Evolutionary conservation across 2,113 vertebrate species (phyloP), one percentile per base, ranked within the genome.

Genomic region (Callorhinus ursinus): DNA sequence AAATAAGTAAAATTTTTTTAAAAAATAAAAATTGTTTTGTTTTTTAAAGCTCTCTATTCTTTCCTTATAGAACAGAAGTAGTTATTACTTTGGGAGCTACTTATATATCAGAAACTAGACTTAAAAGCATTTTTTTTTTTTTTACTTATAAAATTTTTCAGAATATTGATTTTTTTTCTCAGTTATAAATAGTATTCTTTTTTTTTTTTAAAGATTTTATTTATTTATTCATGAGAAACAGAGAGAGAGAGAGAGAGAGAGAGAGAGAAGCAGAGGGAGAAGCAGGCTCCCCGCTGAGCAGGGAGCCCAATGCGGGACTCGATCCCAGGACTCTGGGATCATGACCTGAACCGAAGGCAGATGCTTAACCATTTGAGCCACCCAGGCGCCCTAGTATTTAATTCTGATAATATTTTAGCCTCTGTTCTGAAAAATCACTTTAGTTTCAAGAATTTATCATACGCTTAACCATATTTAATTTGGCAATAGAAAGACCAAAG

Each of bases 391-490:
- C 39, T 79, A 65, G 55, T 89, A 85, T 16, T 95, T 94, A 91
- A 93, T 88, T 96, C n/a, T 83, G 80, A 71, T 88, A 90, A 11
- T 69, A 90, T 83, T 97, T 86, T 93, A 90, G 82, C 13, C n/a
- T 96, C 7, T 69, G 46, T 93, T 97, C 24, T 88, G 8, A 92
- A 88, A 95, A 94, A 72, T 71, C 57, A 96, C 21, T 93, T 72
- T 86, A 67, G 11, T 92, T 95, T 86, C 8, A 83, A 96, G 28
- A 80, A 84, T 93, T 63, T 18, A 39, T 95, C 26, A 51, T 79
- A 26, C 12, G 19, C n/a, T 97, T 91, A 59, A 95, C 91, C 14
- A 33, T 97, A 92, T 83, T 91, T 85, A 95, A 85, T 59, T 97
- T 96, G 55, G n/a, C 76, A 90, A 57, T 74, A 90, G 39, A 94